phyloP scores from a whole-genome alignment of 2,113 vertebrate genomes.

The Takifugu flavidus region DNA sequence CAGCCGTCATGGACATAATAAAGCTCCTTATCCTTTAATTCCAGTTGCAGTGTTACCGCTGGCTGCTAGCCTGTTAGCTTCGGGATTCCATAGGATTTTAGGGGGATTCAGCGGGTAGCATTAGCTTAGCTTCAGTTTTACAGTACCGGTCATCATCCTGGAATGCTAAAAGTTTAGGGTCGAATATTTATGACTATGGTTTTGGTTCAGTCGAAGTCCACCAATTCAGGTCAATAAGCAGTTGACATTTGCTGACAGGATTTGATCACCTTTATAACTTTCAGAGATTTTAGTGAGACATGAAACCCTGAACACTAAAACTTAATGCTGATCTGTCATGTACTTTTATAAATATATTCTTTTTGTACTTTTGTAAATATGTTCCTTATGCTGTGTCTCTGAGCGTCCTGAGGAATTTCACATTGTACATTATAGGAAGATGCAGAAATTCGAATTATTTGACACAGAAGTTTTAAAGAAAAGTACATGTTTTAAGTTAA shows the following conservation, averaged over 20 bases:
- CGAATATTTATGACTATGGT: background rate
- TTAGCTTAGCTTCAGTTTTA: constrained; percentile 23
- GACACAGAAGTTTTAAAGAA: background rate
- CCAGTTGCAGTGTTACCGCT: background rate
- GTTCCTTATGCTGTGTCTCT: background rate
- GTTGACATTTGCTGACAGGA: background rate
- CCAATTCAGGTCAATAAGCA: background rate
- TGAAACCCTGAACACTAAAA: no score
- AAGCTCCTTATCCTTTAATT: background rate
- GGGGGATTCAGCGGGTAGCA: constrained; percentile 6
- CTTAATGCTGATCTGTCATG: no score
- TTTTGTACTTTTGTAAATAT: background rate
- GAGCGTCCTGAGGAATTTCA: background rate
- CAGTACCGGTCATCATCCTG: background rate
- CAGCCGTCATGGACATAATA: background rate
- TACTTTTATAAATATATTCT: no score
- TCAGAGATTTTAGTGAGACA: no score
- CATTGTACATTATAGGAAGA: background rate
- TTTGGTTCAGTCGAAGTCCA: no score
- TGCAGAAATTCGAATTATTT: background rate
- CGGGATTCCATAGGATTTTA: background rate
- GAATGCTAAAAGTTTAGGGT: background rate
- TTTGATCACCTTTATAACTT: background rate
- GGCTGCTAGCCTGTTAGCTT: constrained; percentile 15
- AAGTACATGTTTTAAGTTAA: background rate